Evolutionary conservation across 2,797 vertebrate species (phyloP).

Genomic region (Hippopotamyrus pictus): DNA sequence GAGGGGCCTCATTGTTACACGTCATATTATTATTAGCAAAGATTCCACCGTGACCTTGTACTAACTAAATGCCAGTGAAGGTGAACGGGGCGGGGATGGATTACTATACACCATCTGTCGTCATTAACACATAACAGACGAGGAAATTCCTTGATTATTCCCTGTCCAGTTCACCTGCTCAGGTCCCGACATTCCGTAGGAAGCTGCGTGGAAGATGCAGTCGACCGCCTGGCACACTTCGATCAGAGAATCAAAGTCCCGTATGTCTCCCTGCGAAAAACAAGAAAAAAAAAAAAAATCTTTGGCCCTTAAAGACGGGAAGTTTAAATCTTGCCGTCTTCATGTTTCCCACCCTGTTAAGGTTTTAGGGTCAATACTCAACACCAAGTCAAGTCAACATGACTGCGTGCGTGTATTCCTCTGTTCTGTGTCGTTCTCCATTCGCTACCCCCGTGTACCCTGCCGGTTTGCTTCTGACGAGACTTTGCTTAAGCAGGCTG

Average conservation of each 20-base stretch:
- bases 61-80: neutral
- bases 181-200: constrained; percentile 82
- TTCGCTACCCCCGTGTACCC: neutral
- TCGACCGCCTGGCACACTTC: constrained; percentile 74
- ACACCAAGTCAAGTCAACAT: neutral
- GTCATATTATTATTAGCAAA: neutral
- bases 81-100: neutral
- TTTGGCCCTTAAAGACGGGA: neutral
- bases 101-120: neutral
- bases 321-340: neutral
- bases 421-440: neutral
- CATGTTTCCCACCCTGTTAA: neutral
- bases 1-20: neutral
- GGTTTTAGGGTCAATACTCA: neutral
- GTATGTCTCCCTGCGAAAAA: constrained; percentile 72
- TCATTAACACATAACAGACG: neutral
- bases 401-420: neutral
- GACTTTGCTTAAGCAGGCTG: neutral
- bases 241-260: constrained; percentile 72
- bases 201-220: constrained; percentile 84
- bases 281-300: too few species aligned
- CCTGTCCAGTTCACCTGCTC: constrained; percentile 71
- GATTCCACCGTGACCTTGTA: neutral
- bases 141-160: neutral
- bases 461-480: neutral